Conservation (phyloP, 2,797 vertebrate genomes). For the Hippopotamyrus pictus region DNA sequence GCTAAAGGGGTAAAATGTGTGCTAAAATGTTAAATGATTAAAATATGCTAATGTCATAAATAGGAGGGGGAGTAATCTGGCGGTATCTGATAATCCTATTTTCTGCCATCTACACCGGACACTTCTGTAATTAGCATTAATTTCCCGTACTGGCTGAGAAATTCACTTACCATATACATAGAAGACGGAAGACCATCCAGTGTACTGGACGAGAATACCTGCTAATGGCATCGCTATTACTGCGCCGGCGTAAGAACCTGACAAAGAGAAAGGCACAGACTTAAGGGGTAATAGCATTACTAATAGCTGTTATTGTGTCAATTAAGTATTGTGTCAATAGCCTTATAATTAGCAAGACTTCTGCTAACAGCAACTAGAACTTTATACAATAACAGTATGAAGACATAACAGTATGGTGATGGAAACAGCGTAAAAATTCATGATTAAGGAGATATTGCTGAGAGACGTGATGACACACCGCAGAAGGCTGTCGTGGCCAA, state of each 20-base stretch:
- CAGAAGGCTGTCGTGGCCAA: slow-evolving; percentile 85
- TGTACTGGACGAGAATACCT: slow-evolving; percentile 84
- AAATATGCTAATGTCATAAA: background rate
- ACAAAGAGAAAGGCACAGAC: background rate
- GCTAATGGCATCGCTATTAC: slow-evolving; percentile 91
- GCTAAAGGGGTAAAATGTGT: too few relatives aligned
- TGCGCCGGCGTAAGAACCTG: slow-evolving; percentile 85
- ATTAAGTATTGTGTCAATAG: background rate
- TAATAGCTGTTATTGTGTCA: background rate
- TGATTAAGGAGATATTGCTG: background rate
- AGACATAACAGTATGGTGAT: background rate
- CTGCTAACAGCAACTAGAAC: background rate
- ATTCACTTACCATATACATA: slow-evolving; percentile 78
- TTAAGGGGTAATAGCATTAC: background rate
- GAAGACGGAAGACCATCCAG: slow-evolving; percentile 88
- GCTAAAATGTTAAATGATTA: background rate
- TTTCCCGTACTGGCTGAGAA: background rate
- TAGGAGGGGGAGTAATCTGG: background rate
- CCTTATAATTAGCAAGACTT: background rate
- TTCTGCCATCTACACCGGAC: background rate
- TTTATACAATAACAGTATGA: background rate
- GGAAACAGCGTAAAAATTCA: background rate
- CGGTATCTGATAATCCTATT: background rate
- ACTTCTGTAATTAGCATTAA: background rate
- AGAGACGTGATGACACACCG: slow-evolving; percentile 54